Evolutionary conservation across 2,113 vertebrate genomes (phyloP).

Genomic region (Aleadryas rufinucha): DNA sequence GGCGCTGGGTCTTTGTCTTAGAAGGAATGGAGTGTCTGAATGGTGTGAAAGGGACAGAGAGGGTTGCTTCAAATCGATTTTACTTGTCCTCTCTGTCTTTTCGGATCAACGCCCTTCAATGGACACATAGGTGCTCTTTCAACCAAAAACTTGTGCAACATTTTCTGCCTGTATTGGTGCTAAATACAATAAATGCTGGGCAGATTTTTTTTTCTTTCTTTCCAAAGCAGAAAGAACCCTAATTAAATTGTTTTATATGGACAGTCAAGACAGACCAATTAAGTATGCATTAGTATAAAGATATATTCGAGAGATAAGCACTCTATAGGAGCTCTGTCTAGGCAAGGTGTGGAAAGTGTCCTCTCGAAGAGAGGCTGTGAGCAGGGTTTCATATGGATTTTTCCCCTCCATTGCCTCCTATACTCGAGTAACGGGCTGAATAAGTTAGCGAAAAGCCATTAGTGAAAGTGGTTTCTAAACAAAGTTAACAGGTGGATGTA

Average conservation of each 20-base stretch:
- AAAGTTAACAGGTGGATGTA: conserved; percentile 68
- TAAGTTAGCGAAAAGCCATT: conserved; percentile 66
- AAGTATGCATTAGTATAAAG: conserved; percentile 79
- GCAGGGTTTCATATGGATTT: conserved; percentile 54
- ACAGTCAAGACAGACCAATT: conserved; percentile 78
- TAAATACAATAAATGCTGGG: conserved; percentile 82
- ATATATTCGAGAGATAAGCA: conserved; percentile 73
- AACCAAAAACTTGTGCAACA: conserved; percentile 87
- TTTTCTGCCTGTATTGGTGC: conserved; percentile 84
- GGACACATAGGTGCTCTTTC: conserved; percentile 83
- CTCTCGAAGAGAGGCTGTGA: conserved; percentile 16
- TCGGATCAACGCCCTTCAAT: conserved; percentile 89
- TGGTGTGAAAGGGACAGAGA: conserved; percentile 85
- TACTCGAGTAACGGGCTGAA: conserved; percentile 41
- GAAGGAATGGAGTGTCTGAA: conserved; percentile 82
- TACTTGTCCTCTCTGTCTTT: conserved; percentile 85
- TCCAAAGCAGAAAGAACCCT: conserved; percentile 75
- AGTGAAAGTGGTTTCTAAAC: conserved; percentile 63
- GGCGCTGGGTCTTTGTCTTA: conserved; percentile 80
- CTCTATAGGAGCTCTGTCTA: conserved; percentile 43
- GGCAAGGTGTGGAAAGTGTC: conserved; percentile 65
- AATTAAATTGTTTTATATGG: conserved; percentile 84
- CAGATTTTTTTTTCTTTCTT: conserved; percentile 68
- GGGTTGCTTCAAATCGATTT: conserved; percentile 88
- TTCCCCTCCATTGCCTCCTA: conserved; percentile 48